Evolutionary conservation across 2,797 vertebrate genomes (phyloP).

Genomic region (Argyrosomus regius): DNA sequence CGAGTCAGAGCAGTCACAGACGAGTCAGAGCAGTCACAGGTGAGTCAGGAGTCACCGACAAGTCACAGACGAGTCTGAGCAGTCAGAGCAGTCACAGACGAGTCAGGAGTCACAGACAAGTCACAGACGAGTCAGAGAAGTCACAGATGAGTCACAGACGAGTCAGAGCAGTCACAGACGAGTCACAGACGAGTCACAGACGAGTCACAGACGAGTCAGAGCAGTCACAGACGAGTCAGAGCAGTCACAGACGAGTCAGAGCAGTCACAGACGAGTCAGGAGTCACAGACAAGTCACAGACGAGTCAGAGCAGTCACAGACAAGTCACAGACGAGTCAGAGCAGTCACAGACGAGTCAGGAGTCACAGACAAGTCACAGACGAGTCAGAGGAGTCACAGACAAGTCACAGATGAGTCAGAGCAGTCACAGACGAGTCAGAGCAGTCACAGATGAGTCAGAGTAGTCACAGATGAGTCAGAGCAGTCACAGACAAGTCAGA

Average conservation of each 20-base stretch:
- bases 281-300: too few species aligned
- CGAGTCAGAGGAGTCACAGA: background rate
- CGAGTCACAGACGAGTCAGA: too few species aligned
- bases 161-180: constrained; percentile 39
- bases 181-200: too few species aligned
- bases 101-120: background rate
- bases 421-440: constrained; percentile 40
- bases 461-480: background rate
- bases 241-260: background rate
- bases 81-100: background rate
- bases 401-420: background rate
- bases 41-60: background rate
- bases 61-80: background rate
- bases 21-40: constrained; percentile 46
- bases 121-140: background rate
- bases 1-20: too few species aligned
- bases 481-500: background rate
- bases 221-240: background rate
- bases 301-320: too few species aligned
- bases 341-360: too few species aligned
- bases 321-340: too few species aligned
- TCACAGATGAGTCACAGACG: constrained; percentile 11
- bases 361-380: too few species aligned
- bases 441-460: background rate
- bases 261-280: background rate